phyloP scores from a whole-genome alignment of 2,113 vertebrate species.

The Cyphomyrus plagiostoma region DNA sequence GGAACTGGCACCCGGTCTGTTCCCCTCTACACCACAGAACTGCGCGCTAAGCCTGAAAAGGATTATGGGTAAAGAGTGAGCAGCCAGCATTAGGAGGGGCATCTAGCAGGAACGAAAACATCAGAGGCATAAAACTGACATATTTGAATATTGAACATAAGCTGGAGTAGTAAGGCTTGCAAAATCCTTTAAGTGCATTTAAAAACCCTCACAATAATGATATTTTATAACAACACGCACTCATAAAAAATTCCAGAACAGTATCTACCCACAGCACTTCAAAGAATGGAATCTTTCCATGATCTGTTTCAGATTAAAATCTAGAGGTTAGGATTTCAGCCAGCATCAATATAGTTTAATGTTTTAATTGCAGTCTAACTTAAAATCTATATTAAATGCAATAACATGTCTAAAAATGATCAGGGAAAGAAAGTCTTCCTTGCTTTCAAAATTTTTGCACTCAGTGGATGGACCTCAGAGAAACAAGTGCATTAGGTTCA shows the following conservation, averaged over 20 bases:
- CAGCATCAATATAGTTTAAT: neutral
- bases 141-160: neutral
- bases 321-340: neutral
- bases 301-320: neutral
- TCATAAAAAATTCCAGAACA: neutral
- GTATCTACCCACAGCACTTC: neutral
- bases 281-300: neutral
- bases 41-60: neutral
- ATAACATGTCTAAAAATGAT: neutral
- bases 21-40: neutral
- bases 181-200: neutral
- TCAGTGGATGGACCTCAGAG: slow-evolving; percentile 26
- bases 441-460: slow-evolving; percentile 4
- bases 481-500: slow-evolving; percentile 29
- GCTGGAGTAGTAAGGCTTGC: neutral
- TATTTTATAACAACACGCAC: neutral
- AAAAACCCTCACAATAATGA: neutral
- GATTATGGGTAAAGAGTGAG: neutral
- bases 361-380: neutral
- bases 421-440: neutral
- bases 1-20: neutral
- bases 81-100: neutral
- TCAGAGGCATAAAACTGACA: neutral
- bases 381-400: neutral
- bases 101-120: neutral